Evolutionary conservation across 2,113 vertebrate species (phyloP).

Genomic region (Stigmatopora nigra): DNA sequence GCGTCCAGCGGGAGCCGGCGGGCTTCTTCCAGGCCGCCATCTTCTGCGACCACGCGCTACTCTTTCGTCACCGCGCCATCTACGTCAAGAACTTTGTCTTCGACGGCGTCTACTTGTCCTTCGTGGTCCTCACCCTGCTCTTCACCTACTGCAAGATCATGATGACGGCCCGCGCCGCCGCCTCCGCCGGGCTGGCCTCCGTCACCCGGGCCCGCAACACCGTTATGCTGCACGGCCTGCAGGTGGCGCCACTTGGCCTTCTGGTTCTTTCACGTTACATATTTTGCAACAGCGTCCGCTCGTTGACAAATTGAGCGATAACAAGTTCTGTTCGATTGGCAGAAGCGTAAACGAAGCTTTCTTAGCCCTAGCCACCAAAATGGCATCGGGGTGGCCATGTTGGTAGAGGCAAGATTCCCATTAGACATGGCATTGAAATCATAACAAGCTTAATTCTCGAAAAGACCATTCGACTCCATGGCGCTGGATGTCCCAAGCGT

Average conservation of each 20-base stretch:
- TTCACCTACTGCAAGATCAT: conserved; percentile 73
- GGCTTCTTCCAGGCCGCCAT: conserved; percentile 50
- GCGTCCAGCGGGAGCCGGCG: conserved; percentile 42
- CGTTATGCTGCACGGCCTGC: conserved; percentile 65
- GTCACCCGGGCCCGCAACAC: conserved; percentile 69
- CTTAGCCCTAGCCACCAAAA: no score
- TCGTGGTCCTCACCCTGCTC: conserved; percentile 63
- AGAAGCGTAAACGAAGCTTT: no score
- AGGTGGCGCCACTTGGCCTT: conserved; percentile 32
- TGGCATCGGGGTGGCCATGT: no score
- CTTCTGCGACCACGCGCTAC: conserved; percentile 68
- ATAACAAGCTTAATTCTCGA: no score
- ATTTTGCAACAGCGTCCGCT: no score
- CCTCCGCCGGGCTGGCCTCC: conserved; percentile 54
- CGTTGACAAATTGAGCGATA: no score
- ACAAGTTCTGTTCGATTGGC: no score
- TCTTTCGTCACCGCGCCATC: conserved; percentile 60
- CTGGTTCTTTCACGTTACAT: background rate
- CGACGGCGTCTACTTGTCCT: conserved; percentile 67
- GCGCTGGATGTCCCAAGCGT: no score
- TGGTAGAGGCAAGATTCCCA: no score
- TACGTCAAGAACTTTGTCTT: conserved; percentile 72
- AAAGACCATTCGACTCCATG: no score
- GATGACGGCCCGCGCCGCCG: conserved; percentile 60
- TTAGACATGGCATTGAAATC: no score